Evolutionary conservation across 1,140 invertebrate species (phyloP).

Genomic region (Pteromalus puparum): DNA sequence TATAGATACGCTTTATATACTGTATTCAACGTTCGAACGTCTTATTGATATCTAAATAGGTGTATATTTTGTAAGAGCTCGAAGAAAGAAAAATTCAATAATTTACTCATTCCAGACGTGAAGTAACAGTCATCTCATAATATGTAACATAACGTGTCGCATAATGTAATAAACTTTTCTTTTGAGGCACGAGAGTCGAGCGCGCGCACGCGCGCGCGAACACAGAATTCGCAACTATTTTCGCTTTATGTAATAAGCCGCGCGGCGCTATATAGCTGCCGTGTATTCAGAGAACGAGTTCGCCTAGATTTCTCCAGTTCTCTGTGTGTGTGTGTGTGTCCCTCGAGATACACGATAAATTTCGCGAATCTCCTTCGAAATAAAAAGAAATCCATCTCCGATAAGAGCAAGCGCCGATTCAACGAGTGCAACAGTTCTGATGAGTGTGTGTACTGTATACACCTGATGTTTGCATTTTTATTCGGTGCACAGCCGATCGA

Average conservation of each 20-base stretch:
- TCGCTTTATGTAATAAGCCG: constrained; percentile 44
- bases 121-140: neutral
- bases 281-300: neutral
- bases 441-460: neutral
- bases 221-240: constrained; percentile 14
- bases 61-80: no score
- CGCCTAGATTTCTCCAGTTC: constrained; percentile 25
- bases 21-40: no score
- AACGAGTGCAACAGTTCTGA: neutral
- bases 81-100: no score
- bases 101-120: no score
- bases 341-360: neutral
- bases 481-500: neutral
- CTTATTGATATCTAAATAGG: no score
- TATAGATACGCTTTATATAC: no score
- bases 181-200: no score
- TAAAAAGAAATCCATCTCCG: no score
- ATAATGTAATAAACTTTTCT: constrained; percentile 14
- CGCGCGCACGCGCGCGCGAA: neutral
- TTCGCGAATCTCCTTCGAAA: neutral
- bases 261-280: no score
- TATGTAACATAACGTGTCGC: constrained; percentile 13
- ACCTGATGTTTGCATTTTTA: neutral
- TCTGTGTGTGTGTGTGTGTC: neutral
- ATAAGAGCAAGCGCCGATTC: neutral